Evolutionary conservation across 2,113 vertebrate genomes (phyloP).

Genomic region (Spea bombifrons): DNA sequence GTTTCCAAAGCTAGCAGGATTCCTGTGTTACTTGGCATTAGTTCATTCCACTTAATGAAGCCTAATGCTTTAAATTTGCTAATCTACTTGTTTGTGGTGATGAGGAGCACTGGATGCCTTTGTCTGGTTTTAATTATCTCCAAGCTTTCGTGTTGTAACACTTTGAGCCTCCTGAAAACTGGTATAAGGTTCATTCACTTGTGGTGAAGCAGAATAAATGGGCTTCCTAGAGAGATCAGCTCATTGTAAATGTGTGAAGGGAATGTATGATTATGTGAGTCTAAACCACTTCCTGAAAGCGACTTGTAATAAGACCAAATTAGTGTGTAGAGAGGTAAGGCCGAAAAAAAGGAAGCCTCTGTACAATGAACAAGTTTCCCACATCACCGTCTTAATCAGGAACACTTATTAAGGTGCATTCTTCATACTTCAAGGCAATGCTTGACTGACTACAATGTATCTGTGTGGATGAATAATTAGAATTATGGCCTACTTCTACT

Average conservation of each 20-base stretch:
- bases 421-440: no score
- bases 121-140: constrained; percentile 33
- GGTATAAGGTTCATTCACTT: constrained; percentile 6
- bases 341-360: neutral
- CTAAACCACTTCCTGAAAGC: neutral
- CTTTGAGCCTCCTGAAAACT: neutral
- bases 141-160: constrained; percentile 10
- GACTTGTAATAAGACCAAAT: constrained; percentile 1
- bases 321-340: neutral
- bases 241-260: constrained; percentile 17
- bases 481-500: no score
- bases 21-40: constrained; percentile 23
- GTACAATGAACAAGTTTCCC: neutral
- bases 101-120: constrained; percentile 11
- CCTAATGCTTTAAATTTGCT: constrained; percentile 16
- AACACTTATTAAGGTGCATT: no score
- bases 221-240: neutral
- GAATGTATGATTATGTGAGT: constrained; percentile 24
- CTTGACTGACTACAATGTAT: no score
- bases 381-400: no score
- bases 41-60: constrained; percentile 14
- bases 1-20: neutral
- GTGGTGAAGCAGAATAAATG: constrained; percentile 16
- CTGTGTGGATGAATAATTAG: no score
- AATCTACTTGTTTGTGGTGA: constrained; percentile 33